Base-by-base conservation (phyloP, 1,140 invertebrate genomes). In the Caenorhabditis elegans region DNA sequence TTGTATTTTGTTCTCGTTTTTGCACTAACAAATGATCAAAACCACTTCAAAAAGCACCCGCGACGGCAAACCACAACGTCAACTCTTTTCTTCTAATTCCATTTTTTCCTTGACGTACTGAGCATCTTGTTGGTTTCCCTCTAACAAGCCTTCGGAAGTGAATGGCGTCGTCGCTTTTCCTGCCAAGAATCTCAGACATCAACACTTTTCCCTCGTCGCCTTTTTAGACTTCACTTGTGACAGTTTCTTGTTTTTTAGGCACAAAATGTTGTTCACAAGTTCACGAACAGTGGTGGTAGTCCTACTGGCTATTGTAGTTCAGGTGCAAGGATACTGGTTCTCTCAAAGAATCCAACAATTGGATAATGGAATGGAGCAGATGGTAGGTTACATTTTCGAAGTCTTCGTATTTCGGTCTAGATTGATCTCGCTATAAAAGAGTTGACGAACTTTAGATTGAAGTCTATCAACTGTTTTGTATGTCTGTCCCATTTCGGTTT, bases 31-130 rank as follows among this genome's bases (percentile, higher is more conserved):
- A 11, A 22, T 34, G 60, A 70, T 39, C 60, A 70, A 70, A 36
- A 70, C 60, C 60, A 70, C 60, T 70, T 70, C 34, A 70, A 70
- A 70, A 70, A n/a, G n/a, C n/a, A n/a, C n/a, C n/a, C 34, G 19
- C 60, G 60, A 70, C 31, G 60, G 28, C 60, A 70, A 70, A 2
- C n/a, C 60, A 70, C 60, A 39, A 39, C 60, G 34, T 70, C 60
- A 36, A 39, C 60, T 70, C 60, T 31, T 8, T 24, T 70, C n/a
- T 70, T 70, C 60, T 70, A 70, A 70, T 70, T 70, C 34, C 60
- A 70, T 70, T 70, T 70, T 39, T 70, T n/a, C n/a, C 34, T 39
- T 39, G 34, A 70, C 34, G 34, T 70, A 39, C 34, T 34, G 53
- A 31, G 53, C 28, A 31, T 70, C 34, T 70, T 70, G n/a, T 70